Base-by-base conservation (phyloP, 2,797 vertebrate species). In the Coendou prehensilis region DNA sequence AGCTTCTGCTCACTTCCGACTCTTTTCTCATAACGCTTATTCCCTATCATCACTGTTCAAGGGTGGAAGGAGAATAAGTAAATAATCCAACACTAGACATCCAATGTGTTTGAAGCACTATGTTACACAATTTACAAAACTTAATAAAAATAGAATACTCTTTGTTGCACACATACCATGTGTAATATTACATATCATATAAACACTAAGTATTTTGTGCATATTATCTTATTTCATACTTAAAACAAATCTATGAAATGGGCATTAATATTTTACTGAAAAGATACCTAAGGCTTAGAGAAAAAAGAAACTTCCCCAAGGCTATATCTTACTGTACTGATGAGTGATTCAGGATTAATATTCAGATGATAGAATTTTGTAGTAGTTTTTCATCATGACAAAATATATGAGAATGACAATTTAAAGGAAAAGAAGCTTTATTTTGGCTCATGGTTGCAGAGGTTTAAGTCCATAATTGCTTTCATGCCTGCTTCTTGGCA, bases 221-320 rank as follows among this genome's bases (percentile, higher is more conserved):
- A 3, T 59, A 50, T 78, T 0, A 0, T 22, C 85, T 79, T 45
- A 89, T 82, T 78, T 54, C 45, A 67, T 22, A 63, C 5, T 50
- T 33, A 87, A 67, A 67, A 71, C 3, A 56, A n/a, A 64, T 73
- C 9, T 50, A 50, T n/a, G 37, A 95, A 87, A n/a, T 80, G 33
- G 61, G 37, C 1, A 22, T 80, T 80, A 45, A 75, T 84, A 59
- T 91, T 82, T 95, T 95, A 94, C 52, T 75, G 64, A 56, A 96
- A 47, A 64, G 41, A 8, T 17, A 1, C 28, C 47, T 63, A 47
- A 61, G 14, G 7, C 30, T 50, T 13, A 23, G 11, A 3, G 0
- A 52, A 33, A 17, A 63, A 33, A 81, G 61, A 67, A 85, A 33
- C 8, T 69, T 57, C 7, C 7, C 15, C 10, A 86, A 81, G 23